phyloP scores from a whole-genome alignment of 2,113 vertebrate genomes.

The Thryonomys swinderianus region DNA sequence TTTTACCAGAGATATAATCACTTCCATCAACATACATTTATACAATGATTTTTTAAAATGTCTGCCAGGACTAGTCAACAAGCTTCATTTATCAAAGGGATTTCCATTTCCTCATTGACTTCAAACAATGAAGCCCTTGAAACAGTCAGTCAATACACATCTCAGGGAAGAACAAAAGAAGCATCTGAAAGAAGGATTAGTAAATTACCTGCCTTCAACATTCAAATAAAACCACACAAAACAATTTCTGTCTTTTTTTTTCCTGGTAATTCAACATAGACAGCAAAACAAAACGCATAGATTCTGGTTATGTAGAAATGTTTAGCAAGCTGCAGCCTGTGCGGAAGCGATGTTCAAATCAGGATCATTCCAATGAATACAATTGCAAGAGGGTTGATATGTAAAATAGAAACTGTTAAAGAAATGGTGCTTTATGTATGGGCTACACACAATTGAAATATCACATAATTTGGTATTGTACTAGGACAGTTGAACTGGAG shows the following conservation, averaged over 20 bases:
- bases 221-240: constrained; percentile 66
- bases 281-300: neutral
- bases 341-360: constrained; percentile 31
- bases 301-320: constrained; percentile 22
- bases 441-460: neutral
- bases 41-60: constrained; percentile 36
- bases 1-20: constrained; percentile 44
- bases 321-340: constrained; percentile 20
- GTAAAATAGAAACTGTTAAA: neutral
- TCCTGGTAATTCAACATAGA: constrained; percentile 56
- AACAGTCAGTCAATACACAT: constrained; percentile 77
- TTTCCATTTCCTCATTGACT: constrained; percentile 77
- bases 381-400: neutral
- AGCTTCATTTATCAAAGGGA: constrained; percentile 76
- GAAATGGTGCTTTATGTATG: neutral
- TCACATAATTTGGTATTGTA: neutral
- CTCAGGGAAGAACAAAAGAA: constrained; percentile 75
- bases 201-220: constrained; percentile 70
- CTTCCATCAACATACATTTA: constrained; percentile 66
- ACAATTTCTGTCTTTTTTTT: constrained; percentile 37
- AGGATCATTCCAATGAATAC: constrained; percentile 1
- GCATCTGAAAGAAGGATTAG: constrained; percentile 73
- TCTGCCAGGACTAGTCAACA: constrained; percentile 62
- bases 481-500: constrained; percentile 30
- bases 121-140: constrained; percentile 73